Conservation (phyloP, 1,140 invertebrate genomes). For the Chelonus insularis region DNA sequence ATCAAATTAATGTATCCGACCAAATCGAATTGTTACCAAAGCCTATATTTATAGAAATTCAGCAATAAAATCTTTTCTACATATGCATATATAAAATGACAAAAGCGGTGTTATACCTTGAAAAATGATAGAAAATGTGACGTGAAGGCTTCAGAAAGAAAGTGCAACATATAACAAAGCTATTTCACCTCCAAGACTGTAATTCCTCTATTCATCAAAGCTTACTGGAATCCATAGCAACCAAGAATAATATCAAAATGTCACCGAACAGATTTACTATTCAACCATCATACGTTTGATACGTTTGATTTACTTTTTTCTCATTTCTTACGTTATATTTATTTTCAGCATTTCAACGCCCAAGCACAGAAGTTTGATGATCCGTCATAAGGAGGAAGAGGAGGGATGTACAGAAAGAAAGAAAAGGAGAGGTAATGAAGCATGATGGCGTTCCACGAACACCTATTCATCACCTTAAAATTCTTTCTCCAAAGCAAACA, state of each 20-base stretch:
- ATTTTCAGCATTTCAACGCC: conserved; percentile 5
- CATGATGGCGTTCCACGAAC: conserved; percentile 28
- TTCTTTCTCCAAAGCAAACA: conserved; percentile 43
- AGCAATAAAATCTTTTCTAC: too few species aligned
- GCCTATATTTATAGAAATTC: too few species aligned
- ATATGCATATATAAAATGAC: too few species aligned
- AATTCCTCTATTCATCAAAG: conserved; percentile 38
- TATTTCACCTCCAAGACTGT: conserved; percentile 33
- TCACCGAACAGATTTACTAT: conserved; percentile 37
- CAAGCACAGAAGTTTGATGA: not conserved
- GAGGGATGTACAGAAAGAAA: not conserved
- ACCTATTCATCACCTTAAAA: conserved; percentile 34
- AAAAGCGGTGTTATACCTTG: too few species aligned
- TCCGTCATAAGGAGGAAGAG: conserved; percentile 4
- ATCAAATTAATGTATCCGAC: too few species aligned
- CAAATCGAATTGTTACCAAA: too few species aligned
- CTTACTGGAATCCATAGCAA: conserved; percentile 35
- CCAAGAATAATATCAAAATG: conserved; percentile 4
- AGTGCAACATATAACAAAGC: not conserved
- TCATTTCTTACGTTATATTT: conserved; percentile 17
- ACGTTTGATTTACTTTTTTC: conserved; percentile 32
- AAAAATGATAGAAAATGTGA: too few species aligned
- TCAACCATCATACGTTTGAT: conserved; percentile 35
- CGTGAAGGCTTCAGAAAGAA: not conserved
- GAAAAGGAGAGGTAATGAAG: conserved; percentile 9